Percentiles rank a stretch among this genome's conserved stretches.
phyloP scores from a whole-genome alignment of 2,113 vertebrate species.

The Copsychus sechellarum region DNA sequence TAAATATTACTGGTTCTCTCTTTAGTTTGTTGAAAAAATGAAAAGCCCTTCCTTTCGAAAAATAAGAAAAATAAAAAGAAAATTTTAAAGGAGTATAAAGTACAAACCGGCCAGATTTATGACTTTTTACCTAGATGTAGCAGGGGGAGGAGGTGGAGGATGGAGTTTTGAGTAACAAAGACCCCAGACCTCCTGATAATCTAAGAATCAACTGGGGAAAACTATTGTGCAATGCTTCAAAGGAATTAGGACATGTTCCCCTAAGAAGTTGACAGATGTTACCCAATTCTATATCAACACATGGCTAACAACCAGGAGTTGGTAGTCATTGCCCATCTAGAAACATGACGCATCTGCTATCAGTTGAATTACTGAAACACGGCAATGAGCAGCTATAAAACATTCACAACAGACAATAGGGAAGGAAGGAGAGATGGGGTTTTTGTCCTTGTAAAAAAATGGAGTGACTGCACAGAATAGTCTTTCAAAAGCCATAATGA shows the following conservation, averaged over 20 bases:
- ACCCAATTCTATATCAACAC: not conserved
- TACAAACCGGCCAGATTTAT: not conserved
- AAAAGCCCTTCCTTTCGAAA: not conserved
- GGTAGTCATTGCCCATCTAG: not conserved
- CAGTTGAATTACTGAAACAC: not conserved
- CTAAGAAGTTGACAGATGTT: not conserved
- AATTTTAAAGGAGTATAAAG: not conserved
- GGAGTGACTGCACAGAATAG: not conserved
- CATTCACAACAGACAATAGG: not conserved
- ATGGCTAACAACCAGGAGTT: not conserved
- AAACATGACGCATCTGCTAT: not conserved
- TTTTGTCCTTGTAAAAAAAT: not conserved
- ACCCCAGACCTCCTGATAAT: not conserved
- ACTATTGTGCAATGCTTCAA: not conserved
- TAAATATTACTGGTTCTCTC: not conserved
- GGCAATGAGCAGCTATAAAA: not conserved
- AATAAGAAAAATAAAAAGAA: not conserved
- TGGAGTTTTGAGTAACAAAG: not conserved
- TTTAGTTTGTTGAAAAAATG: not conserved
- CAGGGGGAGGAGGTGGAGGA: accelerated
- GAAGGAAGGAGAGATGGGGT: not conserved
- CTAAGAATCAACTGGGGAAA: not conserved
- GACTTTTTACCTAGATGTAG: not conserved
- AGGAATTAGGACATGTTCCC: not conserved
- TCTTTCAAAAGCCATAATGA: not conserved